phyloP scores from a whole-genome alignment of 2,113 vertebrate genomes.

The Podarcis raffonei region DNA sequence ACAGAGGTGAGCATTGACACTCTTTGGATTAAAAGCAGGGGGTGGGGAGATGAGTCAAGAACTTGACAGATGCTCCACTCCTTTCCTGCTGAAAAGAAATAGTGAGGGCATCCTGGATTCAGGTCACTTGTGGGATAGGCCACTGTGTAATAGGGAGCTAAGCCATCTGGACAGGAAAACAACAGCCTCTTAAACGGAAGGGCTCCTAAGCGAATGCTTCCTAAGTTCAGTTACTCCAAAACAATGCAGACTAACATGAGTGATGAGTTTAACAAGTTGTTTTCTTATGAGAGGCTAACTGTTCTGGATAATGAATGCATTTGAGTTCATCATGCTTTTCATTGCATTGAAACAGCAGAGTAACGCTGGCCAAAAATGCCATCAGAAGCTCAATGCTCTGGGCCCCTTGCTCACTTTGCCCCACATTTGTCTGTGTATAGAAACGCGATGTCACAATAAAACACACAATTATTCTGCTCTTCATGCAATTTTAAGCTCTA shows the following conservation, averaged over 20 bases:
- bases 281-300: neutral
- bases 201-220: neutral
- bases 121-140: neutral
- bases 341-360: neutral
- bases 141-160: neutral
- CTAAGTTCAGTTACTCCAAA: neutral
- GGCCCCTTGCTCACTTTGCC: neutral
- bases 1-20: neutral
- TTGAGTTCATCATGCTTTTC: neutral
- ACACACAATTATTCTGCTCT: neutral
- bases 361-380: neutral
- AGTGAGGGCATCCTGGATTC: neutral
- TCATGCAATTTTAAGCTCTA: neutral
- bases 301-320: neutral
- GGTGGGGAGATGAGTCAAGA: neutral
- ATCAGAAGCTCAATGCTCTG: neutral
- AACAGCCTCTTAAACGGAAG: neutral
- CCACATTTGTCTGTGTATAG: neutral
- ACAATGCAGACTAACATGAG: neutral
- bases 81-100: neutral
- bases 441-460: neutral
- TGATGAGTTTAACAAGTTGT: neutral
- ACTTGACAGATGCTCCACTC: neutral
- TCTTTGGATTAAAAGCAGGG: neutral
- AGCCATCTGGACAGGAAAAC: neutral